These are phyloP conservation scores for Menidia beryllina DNA, from an alignment of 2,113 vertebrate species.

Conservation along the genomic window DNA sequence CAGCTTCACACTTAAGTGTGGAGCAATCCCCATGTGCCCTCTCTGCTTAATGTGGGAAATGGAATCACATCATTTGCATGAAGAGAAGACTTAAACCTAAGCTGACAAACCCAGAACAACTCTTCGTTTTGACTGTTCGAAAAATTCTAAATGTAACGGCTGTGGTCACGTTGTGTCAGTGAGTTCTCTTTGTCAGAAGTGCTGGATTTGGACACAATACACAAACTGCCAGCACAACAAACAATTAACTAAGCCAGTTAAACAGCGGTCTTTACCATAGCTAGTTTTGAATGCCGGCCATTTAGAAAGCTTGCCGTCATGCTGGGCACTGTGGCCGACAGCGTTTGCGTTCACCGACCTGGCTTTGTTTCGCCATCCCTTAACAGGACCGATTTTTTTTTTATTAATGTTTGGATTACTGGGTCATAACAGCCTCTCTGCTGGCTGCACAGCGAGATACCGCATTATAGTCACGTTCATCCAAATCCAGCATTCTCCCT, in stretches of 20 bases:
- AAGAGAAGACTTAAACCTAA: background rate
- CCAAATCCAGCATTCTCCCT: constrained; percentile 37
- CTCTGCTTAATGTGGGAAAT: background rate
- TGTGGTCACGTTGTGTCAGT: background rate
- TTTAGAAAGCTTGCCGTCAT: constrained; percentile 8
- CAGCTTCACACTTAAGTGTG: too few species aligned
- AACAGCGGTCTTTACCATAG: constrained; percentile 4
- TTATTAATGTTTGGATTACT: constrained; percentile 62
- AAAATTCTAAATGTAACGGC: background rate
- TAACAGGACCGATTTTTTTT: constrained; percentile 57
- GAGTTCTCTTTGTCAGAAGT: background rate
- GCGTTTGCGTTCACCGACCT: background rate
- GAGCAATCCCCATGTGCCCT: too few species aligned
- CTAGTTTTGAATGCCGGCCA: constrained; percentile 8
- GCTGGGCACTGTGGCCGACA: background rate
- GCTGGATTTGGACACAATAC: constrained; percentile 10
- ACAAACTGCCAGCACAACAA: constrained; percentile 13
- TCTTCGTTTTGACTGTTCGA: background rate
- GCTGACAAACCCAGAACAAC: background rate
- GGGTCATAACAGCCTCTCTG: constrained; percentile 50
- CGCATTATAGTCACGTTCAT: constrained; percentile 35
- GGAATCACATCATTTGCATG: background rate
- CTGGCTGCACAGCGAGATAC: constrained; percentile 33
- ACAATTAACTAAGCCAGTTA: constrained; percentile 16
- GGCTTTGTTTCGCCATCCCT: constrained; percentile 39